Percentiles rank a stretch among this genome's conserved stretches.
phyloP scores from a whole-genome alignment of 2,888 invertebrate genomes.

The Mythimna vitellina region DNA sequence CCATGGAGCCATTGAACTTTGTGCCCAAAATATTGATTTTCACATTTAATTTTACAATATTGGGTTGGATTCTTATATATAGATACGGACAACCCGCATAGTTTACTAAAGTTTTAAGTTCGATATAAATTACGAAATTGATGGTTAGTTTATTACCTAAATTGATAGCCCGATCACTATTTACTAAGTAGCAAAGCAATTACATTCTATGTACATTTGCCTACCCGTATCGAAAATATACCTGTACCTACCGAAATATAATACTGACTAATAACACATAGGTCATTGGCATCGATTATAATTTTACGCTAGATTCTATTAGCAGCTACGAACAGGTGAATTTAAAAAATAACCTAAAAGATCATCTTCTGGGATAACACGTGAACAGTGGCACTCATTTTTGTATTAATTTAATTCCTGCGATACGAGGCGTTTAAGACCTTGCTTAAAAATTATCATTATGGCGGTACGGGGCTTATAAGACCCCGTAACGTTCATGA shows the following conservation, averaged over 20 bases:
- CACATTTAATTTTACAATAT: neutral
- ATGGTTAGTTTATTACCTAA: conserved; percentile 3
- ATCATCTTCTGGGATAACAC: too few relatives aligned
- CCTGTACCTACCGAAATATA: neutral
- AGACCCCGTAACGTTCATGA: too few relatives aligned
- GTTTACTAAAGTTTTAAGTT: neutral
- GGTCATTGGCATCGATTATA: conserved; percentile 4
- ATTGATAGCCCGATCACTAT: conserved; percentile 4
- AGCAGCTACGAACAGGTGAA: too few relatives aligned
- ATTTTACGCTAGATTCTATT: neutral
- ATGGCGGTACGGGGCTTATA: too few relatives aligned
- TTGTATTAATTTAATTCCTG: too few relatives aligned
- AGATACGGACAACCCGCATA: too few relatives aligned
- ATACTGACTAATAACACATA: conserved; percentile 1
- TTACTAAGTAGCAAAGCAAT: conserved; percentile 18
- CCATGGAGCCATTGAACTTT: too few relatives aligned
- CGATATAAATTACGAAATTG: neutral
- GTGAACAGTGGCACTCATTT: too few relatives aligned
- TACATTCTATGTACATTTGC: conserved; percentile 4
- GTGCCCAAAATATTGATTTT: neutral
- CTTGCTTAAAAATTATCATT: too few relatives aligned
- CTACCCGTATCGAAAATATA: neutral
- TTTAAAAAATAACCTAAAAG: too few relatives aligned
- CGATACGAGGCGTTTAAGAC: too few relatives aligned
- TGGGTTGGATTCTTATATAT: neutral